phyloP scores from a whole-genome alignment of 2,797 vertebrate species.

The Perodicticus potto region DNA sequence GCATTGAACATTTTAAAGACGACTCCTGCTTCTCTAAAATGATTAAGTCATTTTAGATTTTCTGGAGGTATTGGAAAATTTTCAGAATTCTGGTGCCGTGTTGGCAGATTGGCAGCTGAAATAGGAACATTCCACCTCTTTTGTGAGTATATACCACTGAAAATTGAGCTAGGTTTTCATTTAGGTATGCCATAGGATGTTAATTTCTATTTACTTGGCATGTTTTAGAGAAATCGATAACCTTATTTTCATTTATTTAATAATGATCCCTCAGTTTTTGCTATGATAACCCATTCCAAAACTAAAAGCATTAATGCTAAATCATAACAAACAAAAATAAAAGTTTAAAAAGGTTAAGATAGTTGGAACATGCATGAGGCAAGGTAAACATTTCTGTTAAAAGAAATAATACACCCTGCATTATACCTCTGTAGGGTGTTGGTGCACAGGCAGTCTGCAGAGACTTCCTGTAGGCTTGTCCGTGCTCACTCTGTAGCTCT shows the following conservation, averaged over 20 bases:
- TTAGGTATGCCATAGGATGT: not conserved
- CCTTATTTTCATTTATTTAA: constrained; percentile 10
- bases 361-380: not conserved
- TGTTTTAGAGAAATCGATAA: not conserved
- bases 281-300: constrained; percentile 33
- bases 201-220: not conserved
- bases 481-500: not conserved
- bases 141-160: not conserved
- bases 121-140: not conserved
- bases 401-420: not conserved
- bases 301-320: not conserved
- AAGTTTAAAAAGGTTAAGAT: not conserved
- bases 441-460: not conserved
- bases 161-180: not conserved
- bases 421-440: not conserved
- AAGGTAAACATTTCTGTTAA: constrained; percentile 14
- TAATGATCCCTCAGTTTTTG: not conserved
- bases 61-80: not conserved
- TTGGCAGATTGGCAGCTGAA: not conserved
- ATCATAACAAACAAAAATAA: constrained; percentile 30
- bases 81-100: not conserved
- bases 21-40: not conserved
- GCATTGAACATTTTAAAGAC: not conserved
- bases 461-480: not conserved
- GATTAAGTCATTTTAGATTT: not conserved